Base-by-base conservation (phyloP, 1,140 invertebrate genomes). In the Scaptomyza pallida region DNA sequence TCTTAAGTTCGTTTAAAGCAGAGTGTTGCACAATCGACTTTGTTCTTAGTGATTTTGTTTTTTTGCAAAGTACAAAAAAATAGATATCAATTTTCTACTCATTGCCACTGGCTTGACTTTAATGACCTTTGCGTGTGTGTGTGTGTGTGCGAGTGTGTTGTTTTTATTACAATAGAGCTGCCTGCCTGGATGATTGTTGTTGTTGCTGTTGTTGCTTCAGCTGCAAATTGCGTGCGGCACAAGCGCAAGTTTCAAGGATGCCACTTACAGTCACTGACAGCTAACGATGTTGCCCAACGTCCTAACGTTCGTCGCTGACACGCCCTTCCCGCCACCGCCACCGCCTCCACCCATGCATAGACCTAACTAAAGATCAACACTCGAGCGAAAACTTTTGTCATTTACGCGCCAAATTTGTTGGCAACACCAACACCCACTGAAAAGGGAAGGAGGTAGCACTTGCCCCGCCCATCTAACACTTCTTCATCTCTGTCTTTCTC, bases 281-380 rank as follows among this genome's bases (percentile, higher is more conserved):
- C 80, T 85, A 85, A 85, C 81, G 72, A 85, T 76, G 80, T 80
- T 79, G 80, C 80, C 80, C 62, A 68, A 60, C 55, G 63, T 55
- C 43, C 62, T 56, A 81, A 68, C 65, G 61, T 72, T 63, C 52
- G 48, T 43, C 77, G 26, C 45, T 70, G 61, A 26, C 57, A 45
- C 69, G 30, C 51, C 44, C 55, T n/a, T n/a, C 48, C n/a, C 10
- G 16, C n/a, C 26, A 8, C 26, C 26, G 6, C 1, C 10, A 10
- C 12, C 57, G 23, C 68, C 48, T 0, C 15, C 12, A 16, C 45
- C 15, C 23, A 43, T 30, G 48, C 54, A 44, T 76, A 67, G 63
- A 85, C 80, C 80, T 63, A 73, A 63, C 81, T 80, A 74, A 86
- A 85, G 81, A 85, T 85, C 81, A 85, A 85, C 73, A 85, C 75